Conservation (phyloP, 2,113 vertebrate species). For the Motacilla alba region DNA sequence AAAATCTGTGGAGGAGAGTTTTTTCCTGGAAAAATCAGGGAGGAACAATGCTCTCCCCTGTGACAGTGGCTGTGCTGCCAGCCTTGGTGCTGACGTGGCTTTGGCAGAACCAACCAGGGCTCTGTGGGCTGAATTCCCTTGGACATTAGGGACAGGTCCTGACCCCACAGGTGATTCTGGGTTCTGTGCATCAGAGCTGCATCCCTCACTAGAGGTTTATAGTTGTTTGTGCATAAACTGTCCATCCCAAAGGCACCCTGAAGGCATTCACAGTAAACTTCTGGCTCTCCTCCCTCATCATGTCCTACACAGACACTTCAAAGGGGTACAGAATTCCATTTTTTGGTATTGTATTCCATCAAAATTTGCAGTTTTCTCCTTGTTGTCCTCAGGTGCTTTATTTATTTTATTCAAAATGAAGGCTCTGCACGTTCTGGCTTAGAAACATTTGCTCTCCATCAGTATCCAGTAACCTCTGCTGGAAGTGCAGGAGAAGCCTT, state of each 20-base stretch:
- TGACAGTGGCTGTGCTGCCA: background rate
- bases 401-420: background rate
- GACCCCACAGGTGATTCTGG: background rate
- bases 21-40: background rate
- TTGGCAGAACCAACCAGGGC: background rate
- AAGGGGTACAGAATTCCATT: background rate
- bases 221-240: background rate
- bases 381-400: background rate
- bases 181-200: background rate
- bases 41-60: rapidly evolving
- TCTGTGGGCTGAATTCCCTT: background rate
- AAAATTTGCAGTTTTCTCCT: background rate
- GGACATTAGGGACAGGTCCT: background rate
- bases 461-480: background rate
- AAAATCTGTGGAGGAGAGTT: background rate
- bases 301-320: rapidly evolving
- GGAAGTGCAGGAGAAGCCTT: slow-evolving; percentile 15
- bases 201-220: background rate
- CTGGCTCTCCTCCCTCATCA: background rate
- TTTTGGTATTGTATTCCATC: background rate
- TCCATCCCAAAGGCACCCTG: background rate
- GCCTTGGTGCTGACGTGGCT: background rate
- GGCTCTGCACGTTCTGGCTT: background rate
- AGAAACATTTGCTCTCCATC: background rate
- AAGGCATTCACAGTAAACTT: background rate